Evolutionary conservation across 2,113 vertebrate species (phyloP).

Genomic region (Thinocorus orbignyianus): DNA sequence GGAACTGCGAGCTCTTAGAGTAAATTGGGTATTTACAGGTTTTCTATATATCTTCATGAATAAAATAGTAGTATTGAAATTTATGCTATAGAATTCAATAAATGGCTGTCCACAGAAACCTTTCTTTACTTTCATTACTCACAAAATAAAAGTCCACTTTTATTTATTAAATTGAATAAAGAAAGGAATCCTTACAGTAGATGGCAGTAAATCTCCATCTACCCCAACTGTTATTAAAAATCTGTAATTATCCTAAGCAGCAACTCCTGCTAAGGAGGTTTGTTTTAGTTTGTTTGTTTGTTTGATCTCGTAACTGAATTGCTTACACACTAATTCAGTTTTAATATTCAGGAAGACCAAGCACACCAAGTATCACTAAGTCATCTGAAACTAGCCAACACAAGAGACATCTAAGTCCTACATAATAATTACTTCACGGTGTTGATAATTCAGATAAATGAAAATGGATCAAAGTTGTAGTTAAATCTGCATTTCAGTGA

Average conservation of each 20-base stretch:
- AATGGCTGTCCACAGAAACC: neutral
- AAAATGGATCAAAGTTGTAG: neutral
- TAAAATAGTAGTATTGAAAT: neutral
- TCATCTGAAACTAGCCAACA: neutral
- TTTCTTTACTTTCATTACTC: neutral
- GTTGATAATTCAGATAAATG: neutral
- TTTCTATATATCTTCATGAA: neutral
- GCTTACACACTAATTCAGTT: neutral
- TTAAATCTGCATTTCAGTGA: neutral
- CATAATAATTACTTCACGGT: neutral
- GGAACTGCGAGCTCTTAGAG: neutral
- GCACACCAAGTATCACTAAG: neutral
- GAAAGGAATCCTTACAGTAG: constrained; percentile 34
- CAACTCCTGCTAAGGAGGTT: neutral
- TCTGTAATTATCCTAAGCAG: neutral
- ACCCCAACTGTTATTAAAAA: neutral
- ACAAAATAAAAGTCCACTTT: neutral
- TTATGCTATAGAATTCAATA: neutral
- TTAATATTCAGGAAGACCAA: neutral
- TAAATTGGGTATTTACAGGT: neutral
- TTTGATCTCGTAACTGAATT: neutral
- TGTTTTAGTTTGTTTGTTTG: too few relatives aligned
- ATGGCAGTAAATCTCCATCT: constrained; percentile 53
- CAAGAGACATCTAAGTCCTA: neutral
- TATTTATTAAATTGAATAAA: neutral